phyloP scores from a whole-genome alignment of 1,140 invertebrate species.

The Physella acuta region DNA sequence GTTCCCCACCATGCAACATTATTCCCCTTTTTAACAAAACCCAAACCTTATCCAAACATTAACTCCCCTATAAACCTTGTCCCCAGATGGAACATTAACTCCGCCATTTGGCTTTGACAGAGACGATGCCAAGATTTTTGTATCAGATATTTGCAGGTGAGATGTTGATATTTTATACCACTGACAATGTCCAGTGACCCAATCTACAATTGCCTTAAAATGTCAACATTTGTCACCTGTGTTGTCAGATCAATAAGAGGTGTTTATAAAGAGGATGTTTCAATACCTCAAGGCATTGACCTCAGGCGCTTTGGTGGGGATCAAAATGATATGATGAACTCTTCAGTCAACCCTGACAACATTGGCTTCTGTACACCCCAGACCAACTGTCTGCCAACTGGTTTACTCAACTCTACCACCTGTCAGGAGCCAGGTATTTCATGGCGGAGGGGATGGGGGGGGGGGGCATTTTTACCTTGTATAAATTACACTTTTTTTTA shows the following conservation, averaged over 20 bases:
- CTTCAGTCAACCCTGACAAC: slow-evolving; percentile 53
- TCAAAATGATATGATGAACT: slow-evolving; percentile 42
- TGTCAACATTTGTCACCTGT: background rate
- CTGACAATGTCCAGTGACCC: too few relatives aligned
- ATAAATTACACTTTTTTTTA: too few relatives aligned
- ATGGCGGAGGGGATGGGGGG: too few relatives aligned
- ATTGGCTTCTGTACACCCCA: slow-evolving; percentile 57
- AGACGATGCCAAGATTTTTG: slow-evolving; percentile 39
- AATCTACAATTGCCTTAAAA: too few relatives aligned
- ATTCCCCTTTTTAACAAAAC: too few relatives aligned
- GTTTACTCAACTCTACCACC: slow-evolving; percentile 45
- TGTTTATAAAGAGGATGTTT: slow-evolving; percentile 38
- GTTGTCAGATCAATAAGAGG: slow-evolving; percentile 46
- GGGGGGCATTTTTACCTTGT: too few relatives aligned
- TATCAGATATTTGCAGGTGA: slow-evolving; percentile 55
- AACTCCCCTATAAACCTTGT: too few relatives aligned
- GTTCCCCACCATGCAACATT: too few relatives aligned
- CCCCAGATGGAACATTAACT: slow-evolving; percentile 55
- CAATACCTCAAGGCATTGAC: slow-evolving; percentile 41
- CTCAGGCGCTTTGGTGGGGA: slow-evolving; percentile 46
- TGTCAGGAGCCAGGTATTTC: slow-evolving; percentile 42
- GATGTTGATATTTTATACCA: slow-evolving; percentile 14
- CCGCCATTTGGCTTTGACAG: slow-evolving; percentile 47
- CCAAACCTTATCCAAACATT: too few relatives aligned
- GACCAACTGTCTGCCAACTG: slow-evolving; percentile 47